phyloP scores from a whole-genome alignment of 2,888 invertebrate species.

The Nomada ferruginata region DNA sequence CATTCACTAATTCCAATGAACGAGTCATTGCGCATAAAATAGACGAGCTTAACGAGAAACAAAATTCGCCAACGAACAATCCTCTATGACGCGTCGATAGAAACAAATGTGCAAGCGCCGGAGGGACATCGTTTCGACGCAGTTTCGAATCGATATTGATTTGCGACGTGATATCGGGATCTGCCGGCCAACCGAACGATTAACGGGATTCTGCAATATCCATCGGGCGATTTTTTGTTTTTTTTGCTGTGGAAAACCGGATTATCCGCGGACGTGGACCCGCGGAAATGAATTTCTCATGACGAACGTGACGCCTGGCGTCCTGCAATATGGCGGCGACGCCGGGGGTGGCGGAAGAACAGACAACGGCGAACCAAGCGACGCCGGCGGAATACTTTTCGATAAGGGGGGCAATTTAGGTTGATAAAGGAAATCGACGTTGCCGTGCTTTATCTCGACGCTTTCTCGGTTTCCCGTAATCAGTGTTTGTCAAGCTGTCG shows the following conservation, averaged over 20 bases:
- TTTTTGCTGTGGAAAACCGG: slow-evolving; percentile 23
- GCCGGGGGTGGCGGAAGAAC: slow-evolving; percentile 14
- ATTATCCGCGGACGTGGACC: slow-evolving; percentile 58
- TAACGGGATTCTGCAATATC: slow-evolving; percentile 28
- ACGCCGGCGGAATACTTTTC: slow-evolving; percentile 68
- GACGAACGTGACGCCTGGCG: slow-evolving; percentile 21
- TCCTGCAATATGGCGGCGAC: neutral
- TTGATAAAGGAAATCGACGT: slow-evolving; percentile 78
- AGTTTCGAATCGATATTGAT: slow-evolving; percentile 11
- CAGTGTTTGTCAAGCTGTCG: slow-evolving; percentile 73
- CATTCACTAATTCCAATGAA: too few relatives aligned
- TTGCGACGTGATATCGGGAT: slow-evolving; percentile 15
- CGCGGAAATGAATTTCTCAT: slow-evolving; percentile 68
- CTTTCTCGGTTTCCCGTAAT: slow-evolving; percentile 63
- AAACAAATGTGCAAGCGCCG: too few relatives aligned
- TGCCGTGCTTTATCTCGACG: slow-evolving; percentile 66
- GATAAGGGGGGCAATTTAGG: slow-evolving; percentile 79
- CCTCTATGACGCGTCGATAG: too few relatives aligned
- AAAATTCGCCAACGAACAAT: too few relatives aligned
- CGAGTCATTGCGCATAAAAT: too few relatives aligned
- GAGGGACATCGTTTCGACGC: neutral
- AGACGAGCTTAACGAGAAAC: too few relatives aligned
- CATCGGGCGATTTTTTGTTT: neutral
- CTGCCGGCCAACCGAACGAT: slow-evolving; percentile 9
- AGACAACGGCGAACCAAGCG: slow-evolving; percentile 36